Conservation (phyloP, 2,888 invertebrate species). For the Kryphioiulus occultus region DNA sequence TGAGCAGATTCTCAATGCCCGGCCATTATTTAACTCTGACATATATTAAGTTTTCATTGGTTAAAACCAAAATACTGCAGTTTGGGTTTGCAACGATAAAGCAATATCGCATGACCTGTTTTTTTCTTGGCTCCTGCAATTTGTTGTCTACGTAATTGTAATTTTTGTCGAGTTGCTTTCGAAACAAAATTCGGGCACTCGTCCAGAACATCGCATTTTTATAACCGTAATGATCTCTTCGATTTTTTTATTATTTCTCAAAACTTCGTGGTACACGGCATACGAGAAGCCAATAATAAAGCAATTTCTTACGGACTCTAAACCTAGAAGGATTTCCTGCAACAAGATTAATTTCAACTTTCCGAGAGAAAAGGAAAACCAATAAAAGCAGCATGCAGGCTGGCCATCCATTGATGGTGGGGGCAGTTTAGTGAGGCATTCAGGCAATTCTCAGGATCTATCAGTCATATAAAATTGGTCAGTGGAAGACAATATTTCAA, state of each 20-base stretch:
- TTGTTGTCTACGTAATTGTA: not conserved
- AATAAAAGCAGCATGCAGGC: conserved; percentile 12
- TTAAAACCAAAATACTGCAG: too few species aligned
- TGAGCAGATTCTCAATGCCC: too few species aligned
- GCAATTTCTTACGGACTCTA: conserved; percentile 22
- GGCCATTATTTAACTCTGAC: too few species aligned
- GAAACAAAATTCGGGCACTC: not conserved
- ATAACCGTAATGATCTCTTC: not conserved
- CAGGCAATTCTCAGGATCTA: not conserved
- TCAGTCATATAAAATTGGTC: conserved; percentile 35
- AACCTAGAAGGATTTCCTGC: conserved; percentile 30
- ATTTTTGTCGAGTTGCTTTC: not conserved
- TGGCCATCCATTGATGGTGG: not conserved
- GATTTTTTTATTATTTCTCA: not conserved
- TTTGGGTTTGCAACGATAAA: too few species aligned
- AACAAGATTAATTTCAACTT: conserved; percentile 26
- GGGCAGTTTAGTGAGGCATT: conserved; percentile 35
- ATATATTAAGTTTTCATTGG: too few species aligned
- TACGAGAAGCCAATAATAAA: conserved; percentile 12
- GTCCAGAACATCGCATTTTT: not conserved
- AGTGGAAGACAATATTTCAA: conserved; percentile 31
- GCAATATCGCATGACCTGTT: too few species aligned
- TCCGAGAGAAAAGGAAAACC: conserved; percentile 10
- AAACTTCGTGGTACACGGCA: not conserved
- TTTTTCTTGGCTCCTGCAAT: too few species aligned